Base-by-base conservation (phyloP, 1,140 invertebrate genomes). In the Proctacanthus coquilletti region DNA sequence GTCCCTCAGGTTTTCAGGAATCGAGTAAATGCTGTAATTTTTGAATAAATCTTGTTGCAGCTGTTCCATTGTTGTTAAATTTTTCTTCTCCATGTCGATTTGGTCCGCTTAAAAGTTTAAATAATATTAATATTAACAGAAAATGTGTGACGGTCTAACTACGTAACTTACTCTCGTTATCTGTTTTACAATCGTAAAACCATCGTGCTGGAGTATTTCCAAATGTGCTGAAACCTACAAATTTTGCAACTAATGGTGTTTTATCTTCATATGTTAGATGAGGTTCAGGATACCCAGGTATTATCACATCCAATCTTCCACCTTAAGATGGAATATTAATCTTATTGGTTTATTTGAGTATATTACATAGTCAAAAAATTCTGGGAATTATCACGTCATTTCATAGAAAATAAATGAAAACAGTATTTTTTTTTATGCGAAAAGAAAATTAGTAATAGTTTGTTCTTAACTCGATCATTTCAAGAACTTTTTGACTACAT, bases 121-220 rank as follows among this genome's bases (percentile, higher is more conserved):
- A 11, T 8, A 36, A 36, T 36, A 23, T 5, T 36, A 36, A 14
- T 5, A 27, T n/a, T 23, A 38, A n/a, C n/a, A n/a, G n/a, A 9
- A 38, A 38, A 23, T 8, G n/a, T 21, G 6, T 36, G 10, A 8
- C 34, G 21, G n/a, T 6, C 13, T 13, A 19, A 2, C 5, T 5
- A 15, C 21, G 11, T 6, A 11, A n/a, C 44, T 49, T n/a, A 56
- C 53, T 35, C 11, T 39, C 51, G 5, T 48, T 51, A 46, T 56
- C 54, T 3, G 57, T 55, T 5, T 43, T 36, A 11, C 55, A 58
- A 30, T 58, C 55, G 33, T 48, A 58, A 21, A 55, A 58, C 55
- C 55, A 58, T 15, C 50, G 43, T 2, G 55, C 55, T 5, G 41
- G 32, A 8, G 49, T 53, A 0, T 30, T n/a, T 8, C 51, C 54